Conservation (phyloP, 2,113 vertebrate genomes). For the Lampris incognitus region DNA sequence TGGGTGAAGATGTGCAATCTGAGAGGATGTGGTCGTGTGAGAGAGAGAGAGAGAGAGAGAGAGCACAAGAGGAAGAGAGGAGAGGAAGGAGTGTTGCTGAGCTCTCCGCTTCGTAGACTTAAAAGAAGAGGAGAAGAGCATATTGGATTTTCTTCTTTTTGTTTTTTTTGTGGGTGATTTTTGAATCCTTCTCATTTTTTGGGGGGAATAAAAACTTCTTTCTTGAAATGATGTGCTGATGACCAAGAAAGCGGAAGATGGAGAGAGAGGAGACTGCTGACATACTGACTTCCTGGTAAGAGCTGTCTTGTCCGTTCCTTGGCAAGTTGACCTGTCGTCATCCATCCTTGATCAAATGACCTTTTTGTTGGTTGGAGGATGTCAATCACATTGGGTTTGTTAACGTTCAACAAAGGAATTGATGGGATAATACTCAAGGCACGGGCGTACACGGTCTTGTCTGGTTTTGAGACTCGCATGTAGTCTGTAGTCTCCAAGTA, state of each 20-base stretch:
- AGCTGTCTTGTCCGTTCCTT: not conserved
- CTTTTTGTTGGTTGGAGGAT: too few relatives aligned
- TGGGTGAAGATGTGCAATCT: constrained; percentile 56
- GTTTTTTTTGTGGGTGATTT: constrained; percentile 28
- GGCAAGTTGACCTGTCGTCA: too few relatives aligned
- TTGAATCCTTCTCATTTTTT: not conserved
- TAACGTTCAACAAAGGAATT: too few relatives aligned
- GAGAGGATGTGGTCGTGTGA: constrained; percentile 85
- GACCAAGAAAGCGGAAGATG: constrained; percentile 57
- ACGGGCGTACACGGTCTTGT: too few relatives aligned
- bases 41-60: constrained; percentile 72
- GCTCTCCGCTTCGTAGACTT: not conserved
- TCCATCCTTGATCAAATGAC: too few relatives aligned
- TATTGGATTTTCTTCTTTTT: not conserved
- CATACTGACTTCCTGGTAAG: constrained; percentile 78
- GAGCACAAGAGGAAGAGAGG: constrained; percentile 48
- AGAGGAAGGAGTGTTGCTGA: constrained; percentile 55
- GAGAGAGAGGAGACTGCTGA: constrained; percentile 74
- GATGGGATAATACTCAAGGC: too few relatives aligned
- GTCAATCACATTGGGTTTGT: too few relatives aligned
- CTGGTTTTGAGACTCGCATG: too few relatives aligned
- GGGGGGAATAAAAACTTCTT: constrained; percentile 4
- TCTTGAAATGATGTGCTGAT: constrained; percentile 67
- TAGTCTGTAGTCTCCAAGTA: too few relatives aligned
- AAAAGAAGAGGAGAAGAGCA: too few relatives aligned